These are phyloP conservation scores for Phrixothrix hirtus DNA, from an alignment of 2,888 invertebrate genomes.

Conservation along the genomic window DNA sequence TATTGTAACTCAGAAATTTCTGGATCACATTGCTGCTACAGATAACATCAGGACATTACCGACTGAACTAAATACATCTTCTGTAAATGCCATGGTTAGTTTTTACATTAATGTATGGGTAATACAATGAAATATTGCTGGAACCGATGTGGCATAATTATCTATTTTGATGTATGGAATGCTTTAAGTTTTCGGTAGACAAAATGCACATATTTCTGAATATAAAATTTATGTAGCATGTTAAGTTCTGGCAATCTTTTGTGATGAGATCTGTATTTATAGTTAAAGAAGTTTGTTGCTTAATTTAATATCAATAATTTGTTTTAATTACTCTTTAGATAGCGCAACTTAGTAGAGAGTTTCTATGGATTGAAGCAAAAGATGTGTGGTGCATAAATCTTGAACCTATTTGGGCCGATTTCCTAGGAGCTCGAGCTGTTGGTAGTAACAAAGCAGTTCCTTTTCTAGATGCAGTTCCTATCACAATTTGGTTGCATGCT, in stretches of 20 bases:
- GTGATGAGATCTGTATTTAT: too few species aligned
- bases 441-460: constrained; percentile 76
- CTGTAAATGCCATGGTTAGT: constrained; percentile 45
- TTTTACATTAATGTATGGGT: too few species aligned
- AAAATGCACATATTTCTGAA: too few species aligned
- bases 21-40: constrained; percentile 65
- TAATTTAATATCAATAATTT: too few species aligned
- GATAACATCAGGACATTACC: constrained; percentile 57
- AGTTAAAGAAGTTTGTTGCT: too few species aligned
- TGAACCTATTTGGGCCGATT: constrained; percentile 94
- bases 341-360: constrained; percentile 49
- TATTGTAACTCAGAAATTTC: constrained; percentile 80
- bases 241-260: too few species aligned
- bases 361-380: constrained; percentile 81
- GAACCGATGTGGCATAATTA: too few species aligned
- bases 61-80: constrained; percentile 44
- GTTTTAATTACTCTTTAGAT: constrained; percentile 37
- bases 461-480: constrained; percentile 82
- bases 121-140: too few species aligned
- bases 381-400: constrained; percentile 86
- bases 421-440: constrained; percentile 78
- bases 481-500: constrained; percentile 80
- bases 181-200: too few species aligned
- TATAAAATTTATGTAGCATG: too few species aligned
- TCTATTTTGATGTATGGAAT: too few species aligned